Conservation (phyloP, 2,797 vertebrate genomes). For the Scolopax bukidnonensis region DNA sequence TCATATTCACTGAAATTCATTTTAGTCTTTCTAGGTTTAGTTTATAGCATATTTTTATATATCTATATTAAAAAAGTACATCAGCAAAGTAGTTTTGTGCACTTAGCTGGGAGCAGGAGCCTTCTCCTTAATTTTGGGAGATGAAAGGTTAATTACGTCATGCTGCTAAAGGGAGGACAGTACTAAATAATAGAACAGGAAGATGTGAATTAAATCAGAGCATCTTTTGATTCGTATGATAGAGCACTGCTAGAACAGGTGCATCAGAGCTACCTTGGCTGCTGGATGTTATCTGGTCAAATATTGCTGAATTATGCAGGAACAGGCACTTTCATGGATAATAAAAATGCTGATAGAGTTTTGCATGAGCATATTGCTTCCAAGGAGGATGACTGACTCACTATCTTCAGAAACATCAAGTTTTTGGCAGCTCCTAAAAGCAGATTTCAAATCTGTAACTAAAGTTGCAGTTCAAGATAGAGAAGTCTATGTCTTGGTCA, state of each 20-base stretch:
- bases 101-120: neutral
- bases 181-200: slow-evolving; percentile 35
- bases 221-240: neutral
- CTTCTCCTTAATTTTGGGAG: neutral
- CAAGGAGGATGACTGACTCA: neutral
- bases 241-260: neutral
- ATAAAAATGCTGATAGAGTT: slow-evolving; percentile 11
- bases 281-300: neutral
- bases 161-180: neutral
- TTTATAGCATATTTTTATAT: neutral
- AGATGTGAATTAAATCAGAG: neutral
- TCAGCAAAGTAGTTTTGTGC: neutral
- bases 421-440: slow-evolving; percentile 13
- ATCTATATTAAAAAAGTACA: neutral
- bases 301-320: slow-evolving; percentile 11
- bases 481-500: neutral
- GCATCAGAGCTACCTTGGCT: neutral
- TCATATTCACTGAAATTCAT: neutral
- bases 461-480: neutral
- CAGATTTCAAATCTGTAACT: neutral
- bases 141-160: neutral
- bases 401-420: neutral
- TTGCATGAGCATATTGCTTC: slow-evolving; percentile 17
- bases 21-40: neutral
- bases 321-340: slow-evolving; percentile 6